Conservation (phyloP, 2,888 invertebrate genomes). For the Diloba caeruleocephala region DNA sequence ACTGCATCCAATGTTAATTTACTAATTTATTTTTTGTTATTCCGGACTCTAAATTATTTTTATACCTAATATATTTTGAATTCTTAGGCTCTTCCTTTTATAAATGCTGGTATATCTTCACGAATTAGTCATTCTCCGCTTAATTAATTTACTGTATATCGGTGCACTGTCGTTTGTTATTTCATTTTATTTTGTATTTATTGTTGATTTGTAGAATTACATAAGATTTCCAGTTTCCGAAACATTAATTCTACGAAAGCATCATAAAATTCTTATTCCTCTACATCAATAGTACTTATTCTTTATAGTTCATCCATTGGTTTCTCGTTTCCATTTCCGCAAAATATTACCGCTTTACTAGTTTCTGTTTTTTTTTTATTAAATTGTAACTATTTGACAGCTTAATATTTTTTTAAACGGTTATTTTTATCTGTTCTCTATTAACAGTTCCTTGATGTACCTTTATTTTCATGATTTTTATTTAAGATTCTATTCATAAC, state of each 20-base stretch:
- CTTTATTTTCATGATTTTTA: conserved; percentile 6
- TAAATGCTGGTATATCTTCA: too few species aligned
- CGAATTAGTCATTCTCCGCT: too few species aligned
- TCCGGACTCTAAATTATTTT: too few species aligned
- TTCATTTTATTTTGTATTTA: conserved; percentile 8
- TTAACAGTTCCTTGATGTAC: background rate
- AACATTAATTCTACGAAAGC: conserved; percentile 44
- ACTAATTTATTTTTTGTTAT: too few species aligned
- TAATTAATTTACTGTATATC: background rate
- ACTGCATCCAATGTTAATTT: too few species aligned
- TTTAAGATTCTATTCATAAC: background rate
- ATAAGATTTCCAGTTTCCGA: conserved; percentile 25
- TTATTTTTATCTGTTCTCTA: background rate
- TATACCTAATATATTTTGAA: too few species aligned
- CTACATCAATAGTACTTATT: conserved; percentile 19
- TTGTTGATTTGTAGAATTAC: conserved; percentile 16
- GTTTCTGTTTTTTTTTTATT: conserved; percentile 7
- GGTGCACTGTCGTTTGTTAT: background rate
- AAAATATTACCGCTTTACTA: conserved; percentile 6
- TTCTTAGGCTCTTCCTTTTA: too few species aligned
- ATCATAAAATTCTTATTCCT: conserved; percentile 47
- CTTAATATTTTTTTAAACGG: background rate
- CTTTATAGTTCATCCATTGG: conserved; percentile 25
- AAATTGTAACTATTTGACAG: conserved; percentile 5
- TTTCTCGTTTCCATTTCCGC: conserved; percentile 14